phyloP scores from a whole-genome alignment of 1,140 invertebrate species.

The Formica selysi region DNA sequence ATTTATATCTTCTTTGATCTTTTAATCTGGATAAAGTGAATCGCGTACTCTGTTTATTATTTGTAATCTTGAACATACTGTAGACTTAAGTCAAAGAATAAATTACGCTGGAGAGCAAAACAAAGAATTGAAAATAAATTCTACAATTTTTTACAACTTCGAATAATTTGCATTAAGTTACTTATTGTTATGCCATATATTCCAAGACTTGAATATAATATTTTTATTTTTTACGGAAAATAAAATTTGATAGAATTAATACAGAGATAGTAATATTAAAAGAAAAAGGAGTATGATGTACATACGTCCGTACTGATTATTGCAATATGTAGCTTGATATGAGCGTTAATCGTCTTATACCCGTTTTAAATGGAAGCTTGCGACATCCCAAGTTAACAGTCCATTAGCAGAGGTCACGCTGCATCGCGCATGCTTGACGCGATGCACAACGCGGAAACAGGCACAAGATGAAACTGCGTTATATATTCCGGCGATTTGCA shows the following conservation, averaged over 20 bases:
- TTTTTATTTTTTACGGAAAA: not conserved
- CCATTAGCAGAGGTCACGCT: conserved; percentile 49
- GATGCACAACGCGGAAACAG: conserved; percentile 22
- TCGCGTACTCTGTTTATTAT: conserved; percentile 1
- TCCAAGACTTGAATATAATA: not conserved
- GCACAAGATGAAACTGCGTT: conserved; percentile 39
- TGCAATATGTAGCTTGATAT: conserved; percentile 16
- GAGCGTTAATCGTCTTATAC: conserved; percentile 63
- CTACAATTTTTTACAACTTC: not conserved
- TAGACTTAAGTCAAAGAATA: not conserved
- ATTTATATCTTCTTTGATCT: conserved; percentile 36
- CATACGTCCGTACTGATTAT: not conserved
- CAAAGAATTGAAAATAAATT: conserved; percentile 62
- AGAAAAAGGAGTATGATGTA: not conserved
- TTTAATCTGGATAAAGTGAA: conserved; percentile 33
- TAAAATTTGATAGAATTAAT: not conserved
- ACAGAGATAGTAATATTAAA: not conserved
- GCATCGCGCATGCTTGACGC: conserved; percentile 46
- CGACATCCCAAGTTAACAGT: conserved; percentile 65
- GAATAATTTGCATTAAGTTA: not conserved
- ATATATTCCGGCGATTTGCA: conserved; percentile 32
- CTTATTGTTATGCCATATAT: not conserved
- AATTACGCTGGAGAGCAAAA: not conserved
- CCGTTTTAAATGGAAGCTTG: conserved; percentile 52
- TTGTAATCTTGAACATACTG: not conserved